Evolutionary conservation across 2,797 vertebrate species (phyloP), one percentile per base, ranked within the genome.

Genomic region (Halcyon badia): DNA sequence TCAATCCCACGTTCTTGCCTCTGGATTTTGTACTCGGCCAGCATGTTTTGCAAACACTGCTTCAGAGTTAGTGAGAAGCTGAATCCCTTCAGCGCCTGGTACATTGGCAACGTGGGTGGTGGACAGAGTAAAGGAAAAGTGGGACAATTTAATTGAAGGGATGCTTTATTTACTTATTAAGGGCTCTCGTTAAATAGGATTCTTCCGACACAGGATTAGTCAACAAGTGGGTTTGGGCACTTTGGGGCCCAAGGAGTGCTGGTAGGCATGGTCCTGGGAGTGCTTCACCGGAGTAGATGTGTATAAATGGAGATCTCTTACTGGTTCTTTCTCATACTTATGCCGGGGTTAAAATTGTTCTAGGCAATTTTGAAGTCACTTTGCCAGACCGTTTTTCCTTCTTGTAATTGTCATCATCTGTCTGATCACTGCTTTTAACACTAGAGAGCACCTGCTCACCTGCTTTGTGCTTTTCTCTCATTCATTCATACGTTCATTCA

Each of bases 361-460:
- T 70, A 39, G 37, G 33, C 71, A 60, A 37, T 85, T 82, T 64
- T 42, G 49, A 71, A 81, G 60, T 56, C 15, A 21, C 28, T 24
- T 56, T 35, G 70, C 39, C 51, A 70, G 48, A 70, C 26, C 49
- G 42, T 58, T 83, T 77, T 58, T 33, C 42, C 18, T 60, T 37
- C 13, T 26, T 35, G 26, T 85, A 90, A 94, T 91, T 72, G 82
- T 71, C 72, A 24, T 81, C n/a, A 33, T 49, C 46, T 86, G 69
- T 68, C 92, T 92, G 77, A 94, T 96, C 87, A 85, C 80, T 0
- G 1, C 66, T 96, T 96, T 96, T 86, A 95, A 96, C 96, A 79
- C 96, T 97, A 95, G 97, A 94, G 96, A 96, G 96, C 97, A 96
- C 96, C 97, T 97, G 85, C 46, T 97, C 83, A 88, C 96, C 96